Evolutionary conservation across 2,797 vertebrate species (phyloP).

Genomic region (Siniperca undulata): DNA sequence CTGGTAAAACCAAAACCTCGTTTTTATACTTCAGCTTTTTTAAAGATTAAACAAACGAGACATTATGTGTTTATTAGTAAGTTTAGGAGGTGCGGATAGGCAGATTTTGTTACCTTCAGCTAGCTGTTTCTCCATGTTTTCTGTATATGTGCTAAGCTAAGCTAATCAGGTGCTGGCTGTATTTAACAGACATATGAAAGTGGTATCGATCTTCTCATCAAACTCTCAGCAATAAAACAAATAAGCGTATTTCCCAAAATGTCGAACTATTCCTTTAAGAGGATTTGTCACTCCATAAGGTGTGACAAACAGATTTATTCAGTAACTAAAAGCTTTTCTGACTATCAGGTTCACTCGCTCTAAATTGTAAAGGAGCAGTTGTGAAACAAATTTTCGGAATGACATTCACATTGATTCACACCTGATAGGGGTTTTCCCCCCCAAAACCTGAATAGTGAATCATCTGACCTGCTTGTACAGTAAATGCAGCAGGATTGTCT

Average conservation of each 20-base stretch:
- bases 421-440: not conserved
- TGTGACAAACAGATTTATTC: not conserved
- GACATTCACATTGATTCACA: slow-evolving; percentile 19
- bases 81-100: not conserved
- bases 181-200: not conserved
- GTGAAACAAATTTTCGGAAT: not conserved
- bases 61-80: not conserved
- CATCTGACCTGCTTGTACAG: slow-evolving; percentile 18
- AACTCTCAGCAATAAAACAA: not conserved
- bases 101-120: not conserved
- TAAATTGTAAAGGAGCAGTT: not conserved
- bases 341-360: not conserved
- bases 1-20: not conserved
- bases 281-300: not conserved
- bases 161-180: not conserved
- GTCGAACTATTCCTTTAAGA: not conserved
- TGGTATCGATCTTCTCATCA: not conserved
- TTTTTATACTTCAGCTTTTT: not conserved
- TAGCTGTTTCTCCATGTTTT: not conserved
- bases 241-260: not conserved
- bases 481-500: slow-evolving; percentile 31
- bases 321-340: not conserved
- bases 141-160: not conserved
- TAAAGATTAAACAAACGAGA: not conserved
- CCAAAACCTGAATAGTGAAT: slow-evolving; percentile 18